These are phyloP conservation scores for Oryzias celebensis DNA, from an alignment of 2,113 vertebrate genomes.

Conservation along the genomic window DNA sequence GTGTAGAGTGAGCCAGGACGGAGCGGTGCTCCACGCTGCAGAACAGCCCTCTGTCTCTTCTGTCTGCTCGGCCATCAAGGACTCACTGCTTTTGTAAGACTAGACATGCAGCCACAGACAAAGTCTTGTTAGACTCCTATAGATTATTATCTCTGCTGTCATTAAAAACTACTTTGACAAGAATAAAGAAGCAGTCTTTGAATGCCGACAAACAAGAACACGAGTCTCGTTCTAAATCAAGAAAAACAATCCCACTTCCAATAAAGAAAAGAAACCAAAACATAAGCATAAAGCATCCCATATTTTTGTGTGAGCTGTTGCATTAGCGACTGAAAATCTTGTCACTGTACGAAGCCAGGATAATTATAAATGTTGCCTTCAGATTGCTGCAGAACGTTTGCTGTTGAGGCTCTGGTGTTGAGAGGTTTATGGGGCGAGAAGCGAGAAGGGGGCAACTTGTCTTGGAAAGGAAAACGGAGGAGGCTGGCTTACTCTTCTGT, in stretches of 20 bases:
- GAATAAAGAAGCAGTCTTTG: no score
- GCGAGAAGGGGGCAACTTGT: constrained; percentile 62
- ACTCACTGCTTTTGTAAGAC: constrained; percentile 25
- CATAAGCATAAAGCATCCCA: constrained; percentile 30
- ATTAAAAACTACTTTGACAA: no score
- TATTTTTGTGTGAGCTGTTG: constrained; percentile 61
- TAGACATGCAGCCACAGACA: constrained; percentile 25
- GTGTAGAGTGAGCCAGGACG: constrained; percentile 66
- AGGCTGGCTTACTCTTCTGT: constrained; percentile 49
- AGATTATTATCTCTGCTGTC: no score
- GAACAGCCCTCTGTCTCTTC: constrained; percentile 35
- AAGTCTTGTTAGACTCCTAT: constrained; percentile 3
- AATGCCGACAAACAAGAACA: no score
- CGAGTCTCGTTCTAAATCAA: no score
- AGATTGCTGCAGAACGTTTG: constrained; percentile 58
- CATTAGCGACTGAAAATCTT: constrained; percentile 57
- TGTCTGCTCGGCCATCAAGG: constrained; percentile 7
- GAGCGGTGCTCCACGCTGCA: constrained; percentile 45
- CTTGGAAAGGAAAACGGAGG: constrained; percentile 55
- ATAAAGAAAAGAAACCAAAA: constrained; percentile 1
- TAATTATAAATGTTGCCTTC: constrained; percentile 73
- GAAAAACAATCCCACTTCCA: no score
- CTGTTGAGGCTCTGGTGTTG: constrained; percentile 67
- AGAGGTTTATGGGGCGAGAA: constrained; percentile 74
- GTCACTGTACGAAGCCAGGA: constrained; percentile 46